phyloP scores from a whole-genome alignment of 2,888 invertebrate species.

The Acleris laterana region DNA sequence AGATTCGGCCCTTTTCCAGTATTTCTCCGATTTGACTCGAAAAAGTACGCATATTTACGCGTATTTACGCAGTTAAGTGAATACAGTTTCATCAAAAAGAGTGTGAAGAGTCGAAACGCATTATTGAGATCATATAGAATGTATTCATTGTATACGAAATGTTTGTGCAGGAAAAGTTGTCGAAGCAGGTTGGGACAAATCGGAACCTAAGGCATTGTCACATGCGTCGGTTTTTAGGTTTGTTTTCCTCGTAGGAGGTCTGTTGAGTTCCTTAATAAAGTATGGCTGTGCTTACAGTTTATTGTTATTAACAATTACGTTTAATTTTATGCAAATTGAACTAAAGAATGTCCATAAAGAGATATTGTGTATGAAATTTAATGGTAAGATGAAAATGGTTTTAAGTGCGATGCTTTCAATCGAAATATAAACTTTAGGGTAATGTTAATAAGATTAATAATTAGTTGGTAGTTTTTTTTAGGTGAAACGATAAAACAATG shows the following conservation, averaged over 20 bases:
- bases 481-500: background rate
- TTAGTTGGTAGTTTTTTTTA: background rate
- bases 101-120: too few species aligned
- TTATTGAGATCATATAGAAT: too few species aligned
- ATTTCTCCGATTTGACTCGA: too few species aligned
- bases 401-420: background rate
- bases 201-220: too few species aligned
- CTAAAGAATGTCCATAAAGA: slow-evolving; percentile 16
- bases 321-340: slow-evolving; percentile 20
- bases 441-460: background rate
- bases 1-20: too few species aligned
- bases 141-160: too few species aligned
- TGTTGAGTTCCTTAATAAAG: background rate
- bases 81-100: too few species aligned
- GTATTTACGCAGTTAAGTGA: too few species aligned
- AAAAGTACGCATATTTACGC: too few species aligned
- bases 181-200: too few species aligned
- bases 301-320: slow-evolving; percentile 27
- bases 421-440: background rate
- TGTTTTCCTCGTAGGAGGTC: background rate
- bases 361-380: background rate
- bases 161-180: too few species aligned
- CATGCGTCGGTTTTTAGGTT: too few species aligned
- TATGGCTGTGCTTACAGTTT: slow-evolving; percentile 15
- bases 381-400: background rate